A percentile compares a stretch with the other conserved stretches of the same genome.
phyloP scores from a whole-genome alignment of 2,888 invertebrate species.

The Ormyrus rosae region DNA sequence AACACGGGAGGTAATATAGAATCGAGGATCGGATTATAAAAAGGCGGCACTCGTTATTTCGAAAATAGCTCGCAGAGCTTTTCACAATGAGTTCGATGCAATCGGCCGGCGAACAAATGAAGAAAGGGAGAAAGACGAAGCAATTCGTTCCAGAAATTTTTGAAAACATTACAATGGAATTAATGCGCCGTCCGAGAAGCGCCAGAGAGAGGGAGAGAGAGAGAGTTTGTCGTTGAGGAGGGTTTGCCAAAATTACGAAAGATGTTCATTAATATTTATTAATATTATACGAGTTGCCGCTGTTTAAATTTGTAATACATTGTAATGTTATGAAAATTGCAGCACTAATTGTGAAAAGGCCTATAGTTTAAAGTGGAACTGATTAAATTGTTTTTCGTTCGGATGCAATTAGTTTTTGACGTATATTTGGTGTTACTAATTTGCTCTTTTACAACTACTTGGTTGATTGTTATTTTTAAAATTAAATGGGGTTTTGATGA shows the following conservation, averaged over 20 bases:
- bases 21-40: slow-evolving; percentile 3
- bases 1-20: background rate
- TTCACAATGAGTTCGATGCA: background rate
- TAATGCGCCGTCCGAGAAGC: no score
- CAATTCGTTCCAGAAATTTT: background rate
- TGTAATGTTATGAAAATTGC: no score
- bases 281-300: background rate
- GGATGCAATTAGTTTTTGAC: no score
- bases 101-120: background rate
- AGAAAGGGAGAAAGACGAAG: background rate
- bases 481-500: no score
- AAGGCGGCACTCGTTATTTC: slow-evolving; percentile 17
- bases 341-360: no score
- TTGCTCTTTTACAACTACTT: no score
- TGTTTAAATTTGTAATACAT: no score
- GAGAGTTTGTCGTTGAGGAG: background rate
- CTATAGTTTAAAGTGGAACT: no score
- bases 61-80: background rate
- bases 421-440: no score
- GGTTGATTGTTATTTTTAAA: no score
- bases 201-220: no score
- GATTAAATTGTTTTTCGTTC: no score
- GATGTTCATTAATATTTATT: slow-evolving; percentile 25
- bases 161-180: background rate
- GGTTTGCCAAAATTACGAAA: background rate